Evolutionary conservation across 2,888 invertebrate genomes (phyloP).

Genomic region (Bugula neritina): DNA sequence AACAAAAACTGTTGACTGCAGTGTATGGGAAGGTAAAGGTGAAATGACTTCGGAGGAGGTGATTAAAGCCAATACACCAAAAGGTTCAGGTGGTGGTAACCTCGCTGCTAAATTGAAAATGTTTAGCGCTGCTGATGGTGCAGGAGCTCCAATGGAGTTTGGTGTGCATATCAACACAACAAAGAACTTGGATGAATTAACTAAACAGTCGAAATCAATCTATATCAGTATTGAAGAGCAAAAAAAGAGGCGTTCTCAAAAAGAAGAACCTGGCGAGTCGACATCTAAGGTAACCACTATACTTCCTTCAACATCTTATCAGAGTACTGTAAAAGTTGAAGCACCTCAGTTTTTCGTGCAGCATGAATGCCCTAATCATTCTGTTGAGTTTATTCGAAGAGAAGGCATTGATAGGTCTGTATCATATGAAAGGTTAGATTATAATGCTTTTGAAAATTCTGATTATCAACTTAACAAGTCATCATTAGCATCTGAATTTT

Average conservation of each 20-base stretch:
- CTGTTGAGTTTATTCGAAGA: constrained; percentile 4
- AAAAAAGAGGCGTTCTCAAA: constrained; percentile 3
- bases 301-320: constrained; percentile 2
- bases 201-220: constrained; percentile 18
- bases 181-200: constrained; percentile 1
- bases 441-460: background rate
- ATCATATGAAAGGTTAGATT: constrained; percentile 21
- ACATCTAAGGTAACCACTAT: constrained; percentile 7
- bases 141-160: constrained; percentile 18
- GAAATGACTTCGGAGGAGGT: background rate
- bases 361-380: background rate
- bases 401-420: background rate
- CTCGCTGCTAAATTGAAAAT: constrained; percentile 17
- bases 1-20: constrained; percentile 9
- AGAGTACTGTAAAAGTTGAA: constrained; percentile 15
- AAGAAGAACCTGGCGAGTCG: background rate
- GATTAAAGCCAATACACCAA: background rate
- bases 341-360: background rate
- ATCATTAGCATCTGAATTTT: background rate
- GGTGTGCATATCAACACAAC: constrained; percentile 17
- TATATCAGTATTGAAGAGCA: constrained; percentile 17
- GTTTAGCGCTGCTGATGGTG: background rate
- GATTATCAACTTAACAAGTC: background rate
- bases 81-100: background rate
- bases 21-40: background rate